Evolutionary conservation across 1,140 invertebrate genomes (phyloP), one percentile per base, ranked within the genome.

Genomic region (Acyrthosiphon pisum): DNA sequence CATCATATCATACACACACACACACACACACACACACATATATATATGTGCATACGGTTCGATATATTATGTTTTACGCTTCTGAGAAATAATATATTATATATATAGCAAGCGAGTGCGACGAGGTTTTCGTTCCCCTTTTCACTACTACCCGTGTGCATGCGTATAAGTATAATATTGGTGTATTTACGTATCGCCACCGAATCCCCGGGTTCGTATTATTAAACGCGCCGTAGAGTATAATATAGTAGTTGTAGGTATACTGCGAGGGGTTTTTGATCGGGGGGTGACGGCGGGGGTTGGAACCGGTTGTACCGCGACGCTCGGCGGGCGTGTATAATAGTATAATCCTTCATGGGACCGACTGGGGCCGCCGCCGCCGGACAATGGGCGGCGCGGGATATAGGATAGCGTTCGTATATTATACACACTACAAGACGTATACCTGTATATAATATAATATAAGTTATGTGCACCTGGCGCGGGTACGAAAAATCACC

Each of bases 41-140:
- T 76, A 76, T 18, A 18, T 76, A 48, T 11, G 18, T 23, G 50
- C 86, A n/a, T 18, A 87, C 84, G 44, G 37, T 37, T 44, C 9
- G 37, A 84, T 44, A 53, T 53, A 4, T 11, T 53, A 11, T 30
- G 86, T 46, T 3, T 87, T 37, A 90, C 88, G 88, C 18, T 90
- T 90, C 88, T 90, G 50, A 23, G 88, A 90, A 90, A 88, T 76
- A n/a, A 76, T 76, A 76, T n/a, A 60, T 6, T 76, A n/a, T 68
- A 68, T 30, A 30, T 14, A n/a, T 68, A n/a, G 1, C 26, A 2
- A 37, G 48, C 9, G 37, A 18, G 18, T n/a, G 46, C 50, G 37
- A 60, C 30, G 35, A 37, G n/a, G 46, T 53, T 86, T 60, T 56
- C 37, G 50, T 53, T 53, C 88, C 88, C 88, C 30, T 90, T 88